phyloP scores from a whole-genome alignment of 2,113 vertebrate genomes.

The Cercopithecus mona region DNA sequence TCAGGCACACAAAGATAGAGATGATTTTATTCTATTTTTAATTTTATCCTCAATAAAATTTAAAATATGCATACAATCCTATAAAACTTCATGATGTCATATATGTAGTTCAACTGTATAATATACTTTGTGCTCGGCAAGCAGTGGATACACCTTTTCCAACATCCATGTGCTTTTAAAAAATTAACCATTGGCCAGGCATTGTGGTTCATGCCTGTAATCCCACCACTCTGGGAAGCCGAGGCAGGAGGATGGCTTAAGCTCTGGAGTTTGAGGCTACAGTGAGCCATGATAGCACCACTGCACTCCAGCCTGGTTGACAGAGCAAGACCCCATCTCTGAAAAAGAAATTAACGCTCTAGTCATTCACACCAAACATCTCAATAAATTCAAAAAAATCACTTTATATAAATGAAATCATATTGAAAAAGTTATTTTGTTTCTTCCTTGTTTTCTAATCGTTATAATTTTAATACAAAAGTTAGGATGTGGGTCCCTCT shows the following conservation, averaged over 20 bases:
- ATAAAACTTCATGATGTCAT: rapidly evolving
- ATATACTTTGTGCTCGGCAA: rapidly evolving
- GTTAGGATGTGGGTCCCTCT: background rate
- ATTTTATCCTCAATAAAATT: no score
- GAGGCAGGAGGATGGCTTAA: no score
- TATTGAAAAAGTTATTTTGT: rapidly evolving
- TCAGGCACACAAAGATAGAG: background rate
- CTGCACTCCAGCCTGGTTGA: no score
- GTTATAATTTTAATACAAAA: background rate
- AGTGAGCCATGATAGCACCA: no score
- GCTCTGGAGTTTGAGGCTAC: no score
- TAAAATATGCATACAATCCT: rapidly evolving
- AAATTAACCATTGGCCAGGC: background rate
- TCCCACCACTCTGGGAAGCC: no score
- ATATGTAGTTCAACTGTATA: rapidly evolving
- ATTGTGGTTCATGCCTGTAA: no score
- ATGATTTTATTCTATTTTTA: background rate
- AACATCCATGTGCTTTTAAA: rapidly evolving
- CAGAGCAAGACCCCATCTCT: no score
- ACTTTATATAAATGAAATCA: background rate
- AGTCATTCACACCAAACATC: background rate
- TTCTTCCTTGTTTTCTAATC: background rate
- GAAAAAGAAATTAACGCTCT: no score
- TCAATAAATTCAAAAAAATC: background rate
- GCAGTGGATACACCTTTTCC: rapidly evolving